Conservation (phyloP, 37 sponge, comb jelly and placozoan genomes). For the Halisarca cf. caerulea region DNA sequence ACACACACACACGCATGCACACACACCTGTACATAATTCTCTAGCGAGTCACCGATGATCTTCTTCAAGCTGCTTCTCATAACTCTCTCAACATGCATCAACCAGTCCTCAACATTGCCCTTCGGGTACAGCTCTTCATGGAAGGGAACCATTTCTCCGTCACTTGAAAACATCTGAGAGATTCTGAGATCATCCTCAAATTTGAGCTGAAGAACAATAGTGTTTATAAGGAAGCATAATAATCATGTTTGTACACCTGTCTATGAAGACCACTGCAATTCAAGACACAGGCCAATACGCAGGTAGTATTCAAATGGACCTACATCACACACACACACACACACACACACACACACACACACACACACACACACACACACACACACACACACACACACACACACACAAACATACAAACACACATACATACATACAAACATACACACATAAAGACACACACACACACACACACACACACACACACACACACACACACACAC, state of each 20-base stretch:
- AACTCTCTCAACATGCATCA: constrained; percentile 94
- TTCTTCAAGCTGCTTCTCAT: constrained; percentile 85
- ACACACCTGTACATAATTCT: constrained; percentile 75
- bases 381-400: too few species aligned
- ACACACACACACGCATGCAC: not conserved
- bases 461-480: constrained; percentile 24
- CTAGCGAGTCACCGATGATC: constrained; percentile 82
- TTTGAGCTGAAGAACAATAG: constrained; percentile 78
- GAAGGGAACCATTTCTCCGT: constrained; percentile 95
- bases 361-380: too few species aligned
- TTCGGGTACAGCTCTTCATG: constrained; percentile 88
- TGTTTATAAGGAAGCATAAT: not conserved
- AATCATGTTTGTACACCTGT: too few species aligned
- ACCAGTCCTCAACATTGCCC: constrained; percentile 99
- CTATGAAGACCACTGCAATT: too few species aligned
- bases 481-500: constrained; percentile 4
- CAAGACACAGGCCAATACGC: too few species aligned
- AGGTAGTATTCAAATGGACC: too few species aligned
- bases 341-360: too few species aligned
- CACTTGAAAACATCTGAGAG: constrained; percentile 88
- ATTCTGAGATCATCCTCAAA: constrained; percentile 96
- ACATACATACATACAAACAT: too few species aligned
- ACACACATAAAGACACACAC: too few species aligned
- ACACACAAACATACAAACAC: too few species aligned
- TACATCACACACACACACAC: too few species aligned